Evolutionary conservation across 2,888 invertebrate genomes (phyloP), one percentile per base, ranked within the genome.

Genomic region (Tenthredo notha): DNA sequence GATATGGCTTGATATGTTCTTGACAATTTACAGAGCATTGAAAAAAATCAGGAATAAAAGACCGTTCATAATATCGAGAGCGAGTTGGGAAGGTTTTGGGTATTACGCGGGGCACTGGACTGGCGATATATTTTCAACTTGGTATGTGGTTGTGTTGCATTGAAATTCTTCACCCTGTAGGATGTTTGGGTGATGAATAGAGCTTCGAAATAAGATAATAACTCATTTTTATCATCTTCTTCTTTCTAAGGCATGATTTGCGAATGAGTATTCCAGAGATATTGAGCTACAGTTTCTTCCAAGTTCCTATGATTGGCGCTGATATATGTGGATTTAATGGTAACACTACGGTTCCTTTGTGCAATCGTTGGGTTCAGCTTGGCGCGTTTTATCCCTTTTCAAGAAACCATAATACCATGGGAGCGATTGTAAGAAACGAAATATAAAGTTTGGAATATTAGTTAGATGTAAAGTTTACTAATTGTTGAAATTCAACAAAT

Each of bases 381-480:
- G 98, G 98, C 0, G 97, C 98, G 0, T 98, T 98, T 94, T 98
- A 98, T 91, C 97, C 98, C 0, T 98, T 98, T 94, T 96, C 97
- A 0, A 95, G 98, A 89, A 98, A 97, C 93, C 98, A 98, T 90
- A 98, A 98, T 93, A 95, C 96, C 0, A 96, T 96, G 88, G 92
- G 94, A 77, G 95, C 95, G 77, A 95, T 94, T 88, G 97, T 96
- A 91, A 94, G 94, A 93, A 54, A 25, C 15, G 6, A 67, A 67
- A 18, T 67, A 33, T 67, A n/a, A 7, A 54, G n/a, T 54, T 9
- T 67, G 6, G 33, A 33, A 18, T 33, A 67, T 67, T 67, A 67
- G 1, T 67, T 0, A 4, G 67, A 67, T 33, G 18, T 15, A 15
- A 18, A 18, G 4, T 12, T 65, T 15, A 29, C 18, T 12, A 43